phyloP scores from a whole-genome alignment of 1,140 invertebrate species.

The Atopsyche davidsoni region DNA sequence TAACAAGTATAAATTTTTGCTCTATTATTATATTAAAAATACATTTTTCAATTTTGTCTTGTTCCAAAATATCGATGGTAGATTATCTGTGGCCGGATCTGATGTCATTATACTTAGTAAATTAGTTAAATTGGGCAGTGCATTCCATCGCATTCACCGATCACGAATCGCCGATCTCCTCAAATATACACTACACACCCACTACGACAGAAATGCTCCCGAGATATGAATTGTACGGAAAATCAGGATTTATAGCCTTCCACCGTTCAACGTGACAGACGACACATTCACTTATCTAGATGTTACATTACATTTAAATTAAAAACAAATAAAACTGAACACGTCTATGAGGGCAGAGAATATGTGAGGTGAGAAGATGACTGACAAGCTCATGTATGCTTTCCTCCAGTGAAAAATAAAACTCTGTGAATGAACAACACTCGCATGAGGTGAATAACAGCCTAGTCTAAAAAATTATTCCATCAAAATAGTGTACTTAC shows the following conservation, averaged over 20 bases:
- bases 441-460: conserved; percentile 22
- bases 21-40: conserved; percentile 28
- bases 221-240: conserved; percentile 20
- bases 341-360: too few relatives aligned
- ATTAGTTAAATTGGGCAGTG: conserved; percentile 13
- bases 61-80: conserved; percentile 29
- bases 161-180: conserved; percentile 3
- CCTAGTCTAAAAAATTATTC: conserved; percentile 28
- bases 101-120: conserved; percentile 10
- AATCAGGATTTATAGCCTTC: conserved; percentile 27
- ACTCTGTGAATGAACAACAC: too few relatives aligned
- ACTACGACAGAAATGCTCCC: background rate
- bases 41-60: conserved; percentile 24
- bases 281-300: too few relatives aligned
- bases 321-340: too few relatives aligned
- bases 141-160: conserved; percentile 11
- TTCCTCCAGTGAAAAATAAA: conserved; percentile 16
- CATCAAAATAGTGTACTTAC: conserved; percentile 28
- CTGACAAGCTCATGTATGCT: conserved; percentile 9
- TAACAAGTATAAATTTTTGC: conserved; percentile 27
- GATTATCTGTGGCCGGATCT: conserved; percentile 28
- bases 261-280: too few relatives aligned
- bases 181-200: conserved; percentile 4
- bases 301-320: too few relatives aligned
- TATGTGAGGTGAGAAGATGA: too few relatives aligned